Percentiles rank a stretch among this genome's conserved stretches.
Evolutionary conservation across 2,888 invertebrate species (phyloP).

Genomic region (Oscheius sp.): DNA sequence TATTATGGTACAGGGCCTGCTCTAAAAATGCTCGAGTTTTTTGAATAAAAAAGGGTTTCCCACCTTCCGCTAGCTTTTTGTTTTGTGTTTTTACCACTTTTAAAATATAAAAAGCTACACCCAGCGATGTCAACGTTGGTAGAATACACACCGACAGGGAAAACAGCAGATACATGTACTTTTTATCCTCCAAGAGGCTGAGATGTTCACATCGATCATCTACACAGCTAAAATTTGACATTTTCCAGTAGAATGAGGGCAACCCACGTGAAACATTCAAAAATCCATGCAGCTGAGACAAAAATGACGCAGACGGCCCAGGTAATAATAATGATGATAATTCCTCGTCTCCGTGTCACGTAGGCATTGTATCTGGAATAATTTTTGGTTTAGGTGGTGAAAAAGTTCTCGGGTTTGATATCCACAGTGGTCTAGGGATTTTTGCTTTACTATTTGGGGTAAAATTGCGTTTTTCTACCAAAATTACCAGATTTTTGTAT

Average conservation of each 20-base stretch:
- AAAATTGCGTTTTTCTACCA: too few species aligned
- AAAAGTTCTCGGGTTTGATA: too few species aligned
- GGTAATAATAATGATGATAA: constrained; percentile 53
- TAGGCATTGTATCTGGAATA: constrained; percentile 64
- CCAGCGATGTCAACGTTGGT: constrained; percentile 69
- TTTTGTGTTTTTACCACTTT: constrained; percentile 67
- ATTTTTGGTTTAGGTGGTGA: too few species aligned
- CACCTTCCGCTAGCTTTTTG: constrained; percentile 59
- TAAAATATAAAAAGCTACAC: constrained; percentile 69
- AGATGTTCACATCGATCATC: constrained; percentile 44
- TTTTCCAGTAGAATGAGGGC: neutral
- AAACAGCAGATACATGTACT: constrained; percentile 56
- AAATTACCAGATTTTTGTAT: too few species aligned
- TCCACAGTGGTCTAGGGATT: too few species aligned
- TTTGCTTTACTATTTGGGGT: too few species aligned
- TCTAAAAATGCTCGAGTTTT: constrained; percentile 1
- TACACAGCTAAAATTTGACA: constrained; percentile 42
- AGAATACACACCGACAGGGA: constrained; percentile 65
- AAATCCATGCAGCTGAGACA: constrained; percentile 63
- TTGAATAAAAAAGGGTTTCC: neutral
- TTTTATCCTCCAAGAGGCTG: constrained; percentile 46
- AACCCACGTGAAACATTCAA: constrained; percentile 50
- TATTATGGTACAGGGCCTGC: constrained; percentile 35
- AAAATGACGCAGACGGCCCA: constrained; percentile 65
- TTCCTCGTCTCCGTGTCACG: constrained; percentile 64